phyloP scores from a whole-genome alignment of 53 echinoderm and acorn worm species.

The Antedon mediterranea region DNA sequence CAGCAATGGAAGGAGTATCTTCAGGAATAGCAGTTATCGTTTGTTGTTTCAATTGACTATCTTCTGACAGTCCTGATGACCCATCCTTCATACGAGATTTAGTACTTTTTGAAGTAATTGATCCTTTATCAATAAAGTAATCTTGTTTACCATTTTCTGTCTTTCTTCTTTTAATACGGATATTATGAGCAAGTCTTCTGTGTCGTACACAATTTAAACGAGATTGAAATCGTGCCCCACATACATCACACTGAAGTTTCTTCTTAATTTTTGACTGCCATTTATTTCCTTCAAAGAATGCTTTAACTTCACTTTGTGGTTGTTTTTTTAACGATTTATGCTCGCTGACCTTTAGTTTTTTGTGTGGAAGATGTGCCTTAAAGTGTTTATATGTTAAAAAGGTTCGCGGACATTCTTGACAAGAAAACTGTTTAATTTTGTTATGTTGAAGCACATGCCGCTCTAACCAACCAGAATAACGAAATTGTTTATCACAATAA shows the following conservation, averaged over 20 bases:
- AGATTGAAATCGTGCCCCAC: conserved; percentile 43
- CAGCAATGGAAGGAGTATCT: background rate
- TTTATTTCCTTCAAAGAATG: background rate
- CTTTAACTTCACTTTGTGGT: too few species aligned
- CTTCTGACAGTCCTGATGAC: background rate
- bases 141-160: background rate
- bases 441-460: background rate
- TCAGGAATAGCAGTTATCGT: background rate
- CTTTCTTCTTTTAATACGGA: background rate
- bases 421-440: background rate
- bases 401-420: background rate
- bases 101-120: background rate
- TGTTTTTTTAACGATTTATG: too few species aligned
- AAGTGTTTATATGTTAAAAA: background rate
- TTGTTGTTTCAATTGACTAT: background rate
- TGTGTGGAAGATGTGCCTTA: background rate
- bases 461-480: background rate
- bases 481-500: background rate
- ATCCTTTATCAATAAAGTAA: background rate
- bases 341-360: too few species aligned
- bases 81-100: background rate
- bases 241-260: conserved; percentile 32
- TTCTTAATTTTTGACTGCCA: conserved; percentile 4
- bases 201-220: conserved; percentile 41
- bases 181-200: conserved; percentile 26